phyloP scores from a whole-genome alignment of 2,888 invertebrate genomes.

The Gari tellinella region DNA sequence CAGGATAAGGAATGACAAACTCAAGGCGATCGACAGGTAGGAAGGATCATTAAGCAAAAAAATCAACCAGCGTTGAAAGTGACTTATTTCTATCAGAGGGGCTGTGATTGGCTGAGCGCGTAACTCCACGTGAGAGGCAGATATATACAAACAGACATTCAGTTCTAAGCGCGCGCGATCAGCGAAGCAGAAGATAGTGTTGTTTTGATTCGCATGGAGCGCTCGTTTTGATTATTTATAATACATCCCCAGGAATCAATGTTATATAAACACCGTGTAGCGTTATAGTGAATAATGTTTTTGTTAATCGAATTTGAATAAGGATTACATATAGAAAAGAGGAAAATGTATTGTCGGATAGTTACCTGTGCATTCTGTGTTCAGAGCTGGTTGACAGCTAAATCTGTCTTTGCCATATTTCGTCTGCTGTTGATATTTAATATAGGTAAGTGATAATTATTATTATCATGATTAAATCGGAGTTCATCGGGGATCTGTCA shows the following conservation, averaged over 20 bases:
- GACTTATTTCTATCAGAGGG: background rate
- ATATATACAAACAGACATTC: background rate
- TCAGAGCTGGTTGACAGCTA: too few relatives aligned
- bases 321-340: background rate
- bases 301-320: too few relatives aligned
- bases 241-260: background rate
- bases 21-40: too few relatives aligned
- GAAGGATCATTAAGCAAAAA: slow-evolving; percentile 6
- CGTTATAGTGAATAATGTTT: too few relatives aligned
- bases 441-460: slow-evolving; percentile 33
- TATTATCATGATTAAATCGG: background rate
- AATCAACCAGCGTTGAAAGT: slow-evolving; percentile 11
- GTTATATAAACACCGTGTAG: slow-evolving; percentile 20
- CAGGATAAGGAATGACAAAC: background rate
- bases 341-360: background rate
- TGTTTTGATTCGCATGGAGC: slow-evolving; percentile 5
- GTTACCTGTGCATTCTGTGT: too few relatives aligned
- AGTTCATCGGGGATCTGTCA: too few relatives aligned
- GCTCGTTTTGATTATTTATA: too few relatives aligned
- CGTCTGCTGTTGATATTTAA: slow-evolving; percentile 39
- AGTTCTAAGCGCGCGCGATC: slow-evolving; percentile 30
- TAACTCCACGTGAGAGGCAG: slow-evolving; percentile 7
- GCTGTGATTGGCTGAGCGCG: slow-evolving; percentile 3
- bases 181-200: slow-evolving; percentile 44
- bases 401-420: background rate